Evolutionary conservation across 2,113 vertebrate genomes (phyloP).

Genomic region (Paradisaea rubra): DNA sequence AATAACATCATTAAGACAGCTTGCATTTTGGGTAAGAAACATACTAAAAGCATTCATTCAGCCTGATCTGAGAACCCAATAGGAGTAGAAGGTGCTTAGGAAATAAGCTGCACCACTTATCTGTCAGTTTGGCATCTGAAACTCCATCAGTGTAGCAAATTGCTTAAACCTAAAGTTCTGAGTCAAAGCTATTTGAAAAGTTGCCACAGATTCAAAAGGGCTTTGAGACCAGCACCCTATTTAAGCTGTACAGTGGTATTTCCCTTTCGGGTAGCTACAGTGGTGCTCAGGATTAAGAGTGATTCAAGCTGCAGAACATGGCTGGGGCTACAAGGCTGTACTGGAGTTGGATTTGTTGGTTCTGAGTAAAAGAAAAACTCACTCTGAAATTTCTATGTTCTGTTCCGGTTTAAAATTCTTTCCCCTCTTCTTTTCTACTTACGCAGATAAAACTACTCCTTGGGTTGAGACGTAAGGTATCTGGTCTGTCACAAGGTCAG

Average conservation of each 20-base stretch:
- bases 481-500: neutral
- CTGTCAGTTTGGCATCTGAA: neutral
- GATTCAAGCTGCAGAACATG: neutral
- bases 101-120: neutral
- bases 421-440: neutral
- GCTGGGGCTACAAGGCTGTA: neutral
- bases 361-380: neutral
- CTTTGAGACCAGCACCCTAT: neutral
- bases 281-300: neutral
- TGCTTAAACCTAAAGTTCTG: neutral
- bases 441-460: neutral
- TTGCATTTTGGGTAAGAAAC: neutral
- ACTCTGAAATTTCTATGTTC: neutral
- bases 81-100: neutral
- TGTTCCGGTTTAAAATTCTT: neutral
- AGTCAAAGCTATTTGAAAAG: neutral
- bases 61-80: neutral
- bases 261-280: neutral
- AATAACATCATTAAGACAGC: neutral
- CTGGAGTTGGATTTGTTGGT: neutral
- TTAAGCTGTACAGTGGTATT: neutral
- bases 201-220: neutral
- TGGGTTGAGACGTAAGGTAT: neutral
- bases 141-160: neutral
- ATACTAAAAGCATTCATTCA: neutral